These are phyloP conservation scores for Callinectes sapidus DNA, from an alignment of 2,888 invertebrate genomes.

Conservation along the genomic window DNA sequence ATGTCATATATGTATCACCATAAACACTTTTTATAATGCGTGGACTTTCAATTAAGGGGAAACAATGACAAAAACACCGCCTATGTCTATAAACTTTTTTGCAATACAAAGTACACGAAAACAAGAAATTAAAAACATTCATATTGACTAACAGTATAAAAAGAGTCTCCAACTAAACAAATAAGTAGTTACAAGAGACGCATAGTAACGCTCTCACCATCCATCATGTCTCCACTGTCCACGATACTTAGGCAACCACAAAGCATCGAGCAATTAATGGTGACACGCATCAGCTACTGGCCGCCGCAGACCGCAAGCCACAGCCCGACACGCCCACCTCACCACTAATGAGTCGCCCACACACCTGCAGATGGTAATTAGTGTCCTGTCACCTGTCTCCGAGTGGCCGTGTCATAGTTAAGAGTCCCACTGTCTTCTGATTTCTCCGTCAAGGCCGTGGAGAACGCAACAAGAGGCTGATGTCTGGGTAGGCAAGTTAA, in stretches of 20 bases:
- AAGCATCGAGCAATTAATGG: background rate
- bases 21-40: background rate
- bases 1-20: background rate
- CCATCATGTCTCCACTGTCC: background rate
- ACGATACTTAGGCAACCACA: background rate
- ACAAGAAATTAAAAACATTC: background rate
- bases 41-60: background rate
- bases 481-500: background rate
- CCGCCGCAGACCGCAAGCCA: background rate
- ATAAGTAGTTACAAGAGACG: background rate
- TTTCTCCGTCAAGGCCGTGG: background rate
- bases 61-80: background rate
- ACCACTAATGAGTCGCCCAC: background rate
- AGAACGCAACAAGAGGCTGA: background rate
- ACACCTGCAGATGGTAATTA: background rate
- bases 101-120: background rate
- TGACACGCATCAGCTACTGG: background rate
- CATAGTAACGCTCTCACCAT: background rate
- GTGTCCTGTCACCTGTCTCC: background rate
- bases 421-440: background rate
- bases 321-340: slow-evolving; percentile 9
- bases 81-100: background rate
- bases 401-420: background rate
- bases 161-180: background rate
- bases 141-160: background rate